Conservation (phyloP, 2,797 vertebrate genomes). For the Aulostomus chinensis region DNA sequence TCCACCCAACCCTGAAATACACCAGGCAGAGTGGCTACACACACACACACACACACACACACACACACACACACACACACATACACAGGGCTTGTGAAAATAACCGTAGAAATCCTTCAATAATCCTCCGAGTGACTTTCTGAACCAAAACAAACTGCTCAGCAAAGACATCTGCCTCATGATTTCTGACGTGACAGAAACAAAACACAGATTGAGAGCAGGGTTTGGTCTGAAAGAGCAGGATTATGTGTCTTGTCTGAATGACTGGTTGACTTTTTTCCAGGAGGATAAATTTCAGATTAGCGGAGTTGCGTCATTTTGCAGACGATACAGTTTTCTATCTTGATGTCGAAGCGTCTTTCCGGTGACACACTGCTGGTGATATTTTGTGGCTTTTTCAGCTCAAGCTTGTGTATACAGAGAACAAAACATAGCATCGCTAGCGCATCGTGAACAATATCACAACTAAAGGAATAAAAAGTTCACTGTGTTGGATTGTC, state of each 20-base stretch:
- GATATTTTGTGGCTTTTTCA: neutral
- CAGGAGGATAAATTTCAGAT: too few relatives aligned
- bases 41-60: constrained; percentile 11
- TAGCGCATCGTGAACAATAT: too few relatives aligned
- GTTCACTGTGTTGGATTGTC: too few relatives aligned
- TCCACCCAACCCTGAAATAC: constrained; percentile 77
- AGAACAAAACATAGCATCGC: too few relatives aligned
- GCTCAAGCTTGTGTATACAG: neutral
- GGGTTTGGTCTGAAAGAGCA: neutral
- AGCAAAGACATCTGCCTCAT: constrained; percentile 6
- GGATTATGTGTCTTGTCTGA: too few relatives aligned
- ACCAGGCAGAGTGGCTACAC: constrained; percentile 31
- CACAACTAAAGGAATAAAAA: too few relatives aligned
- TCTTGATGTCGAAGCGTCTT: neutral
- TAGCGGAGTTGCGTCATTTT: too few relatives aligned
- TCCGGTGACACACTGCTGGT: neutral
- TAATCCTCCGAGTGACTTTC: constrained; percentile 16
- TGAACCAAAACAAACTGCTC: constrained; percentile 17
- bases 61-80: constrained; percentile 6
- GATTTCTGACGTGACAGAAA: neutral
- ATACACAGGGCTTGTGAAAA: constrained; percentile 38
- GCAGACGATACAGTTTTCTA: constrained; percentile 13
- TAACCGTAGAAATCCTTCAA: constrained; percentile 36
- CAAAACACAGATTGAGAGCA: neutral
- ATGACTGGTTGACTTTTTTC: too few relatives aligned